A percentile compares a stretch with the other conserved stretches of the same genome.
Evolutionary conservation across 92 coral and sea anemone genomes (phyloP).

Genomic region (Zoanthus sansibaricus): DNA sequence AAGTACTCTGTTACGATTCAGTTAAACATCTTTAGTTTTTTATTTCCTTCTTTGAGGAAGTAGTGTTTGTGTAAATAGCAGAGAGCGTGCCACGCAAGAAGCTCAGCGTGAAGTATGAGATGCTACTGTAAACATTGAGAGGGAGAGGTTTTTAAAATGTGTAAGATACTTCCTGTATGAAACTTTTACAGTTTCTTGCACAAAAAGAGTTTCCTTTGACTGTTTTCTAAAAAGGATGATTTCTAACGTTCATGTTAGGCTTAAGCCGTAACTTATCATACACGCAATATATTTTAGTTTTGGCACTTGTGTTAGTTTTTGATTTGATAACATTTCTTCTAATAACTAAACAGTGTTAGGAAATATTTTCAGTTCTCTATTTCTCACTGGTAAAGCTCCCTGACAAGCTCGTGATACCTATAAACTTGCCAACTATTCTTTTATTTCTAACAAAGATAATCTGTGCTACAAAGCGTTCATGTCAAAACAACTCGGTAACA

Average conservation of each 20-base stretch:
- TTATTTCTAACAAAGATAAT: not conserved
- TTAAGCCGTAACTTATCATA: not conserved
- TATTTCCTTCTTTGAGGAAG: not conserved
- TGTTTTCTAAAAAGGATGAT: not conserved
- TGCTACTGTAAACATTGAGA: not conserved
- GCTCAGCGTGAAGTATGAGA: not conserved
- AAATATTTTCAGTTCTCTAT: not conserved
- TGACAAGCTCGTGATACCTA: not conserved
- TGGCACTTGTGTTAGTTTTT: no score
- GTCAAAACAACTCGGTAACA: not conserved
- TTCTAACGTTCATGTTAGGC: not conserved
- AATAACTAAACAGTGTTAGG: not conserved
- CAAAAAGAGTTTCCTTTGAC: not conserved
- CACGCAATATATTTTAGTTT: not conserved
- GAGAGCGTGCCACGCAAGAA: not conserved
- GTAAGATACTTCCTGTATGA: not conserved
- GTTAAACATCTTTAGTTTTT: not conserved
- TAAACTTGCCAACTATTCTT: not conserved
- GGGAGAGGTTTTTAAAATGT: not conserved
- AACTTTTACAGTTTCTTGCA: not conserved
- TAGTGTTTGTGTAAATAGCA: not conserved
- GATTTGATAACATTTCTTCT: no score
- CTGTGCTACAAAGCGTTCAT: not conserved
- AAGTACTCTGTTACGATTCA: not conserved
- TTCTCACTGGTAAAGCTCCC: not conserved